Evolutionary conservation across 2,113 vertebrate genomes (phyloP).

Genomic region (Recurvirostra avosetta): DNA sequence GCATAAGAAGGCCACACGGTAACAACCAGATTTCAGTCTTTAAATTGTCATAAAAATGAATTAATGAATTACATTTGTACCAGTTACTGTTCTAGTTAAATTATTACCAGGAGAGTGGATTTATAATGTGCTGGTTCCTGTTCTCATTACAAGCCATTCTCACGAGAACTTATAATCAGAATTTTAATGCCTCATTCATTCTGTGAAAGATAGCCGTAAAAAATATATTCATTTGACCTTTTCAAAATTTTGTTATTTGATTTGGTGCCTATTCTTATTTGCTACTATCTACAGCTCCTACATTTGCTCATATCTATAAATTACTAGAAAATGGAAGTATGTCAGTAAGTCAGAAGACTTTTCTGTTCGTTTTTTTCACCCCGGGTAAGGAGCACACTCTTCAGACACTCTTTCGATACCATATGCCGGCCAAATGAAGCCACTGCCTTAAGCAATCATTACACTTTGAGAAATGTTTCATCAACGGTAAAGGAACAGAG

Average conservation of each 20-base stretch:
- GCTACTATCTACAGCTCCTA: background rate
- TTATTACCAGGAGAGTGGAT: conserved; percentile 60
- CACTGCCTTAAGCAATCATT: background rate
- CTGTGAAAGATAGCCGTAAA: conserved; percentile 21
- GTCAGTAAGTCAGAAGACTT: conserved; percentile 7
- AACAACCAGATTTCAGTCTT: conserved; percentile 8
- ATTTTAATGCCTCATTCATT: conserved; percentile 45
- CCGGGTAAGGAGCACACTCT: background rate
- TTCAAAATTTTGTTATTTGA: conserved; percentile 45
- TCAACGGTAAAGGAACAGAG: background rate
- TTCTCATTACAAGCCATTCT: conserved; percentile 60
- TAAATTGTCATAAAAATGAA: conserved; percentile 40
- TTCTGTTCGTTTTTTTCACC: background rate
- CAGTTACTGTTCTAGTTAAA: conserved; percentile 57
- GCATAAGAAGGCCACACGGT: background rate
- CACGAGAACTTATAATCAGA: conserved; percentile 53
- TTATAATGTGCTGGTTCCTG: conserved; percentile 52
- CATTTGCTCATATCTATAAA: background rate
- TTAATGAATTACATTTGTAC: conserved; percentile 60
- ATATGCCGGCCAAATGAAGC: background rate
- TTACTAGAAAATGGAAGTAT: background rate
- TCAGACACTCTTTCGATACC: background rate
- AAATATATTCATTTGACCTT: conserved; percentile 65
- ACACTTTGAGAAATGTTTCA: background rate
- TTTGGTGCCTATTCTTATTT: conserved; percentile 20